A percentile compares a stretch with the other conserved stretches of the same genome.
Conservation (phyloP, 2,797 vertebrate genomes). For the Emys orbicularis region DNA sequence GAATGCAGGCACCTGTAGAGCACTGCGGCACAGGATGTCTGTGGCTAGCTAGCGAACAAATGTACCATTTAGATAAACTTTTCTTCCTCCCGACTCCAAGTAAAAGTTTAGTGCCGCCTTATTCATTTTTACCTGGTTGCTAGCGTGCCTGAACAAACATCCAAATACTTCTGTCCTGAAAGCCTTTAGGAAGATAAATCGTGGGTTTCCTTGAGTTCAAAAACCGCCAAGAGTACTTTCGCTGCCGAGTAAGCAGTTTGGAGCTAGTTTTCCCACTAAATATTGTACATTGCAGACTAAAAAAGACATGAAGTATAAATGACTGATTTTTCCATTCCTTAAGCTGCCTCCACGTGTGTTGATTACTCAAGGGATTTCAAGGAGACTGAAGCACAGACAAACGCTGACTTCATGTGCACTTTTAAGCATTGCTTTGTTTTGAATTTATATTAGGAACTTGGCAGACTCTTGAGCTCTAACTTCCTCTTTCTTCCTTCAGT, state of each 20-base stretch:
- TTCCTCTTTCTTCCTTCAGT: constrained; percentile 68
- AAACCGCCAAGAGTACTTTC: constrained; percentile 11
- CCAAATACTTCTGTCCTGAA: neutral
- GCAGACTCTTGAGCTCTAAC: constrained; percentile 61
- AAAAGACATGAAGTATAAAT: constrained; percentile 74
- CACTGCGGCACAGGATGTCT: neutral
- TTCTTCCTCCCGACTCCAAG: neutral
- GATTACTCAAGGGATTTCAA: constrained; percentile 77
- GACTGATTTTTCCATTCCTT: constrained; percentile 75
- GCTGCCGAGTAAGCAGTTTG: constrained; percentile 49
- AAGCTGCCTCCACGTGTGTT: constrained; percentile 69
- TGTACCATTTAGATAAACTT: neutral
- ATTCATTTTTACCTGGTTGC: neutral
- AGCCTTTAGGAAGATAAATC: neutral
- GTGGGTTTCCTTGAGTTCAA: neutral
- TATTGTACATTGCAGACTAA: constrained; percentile 51
- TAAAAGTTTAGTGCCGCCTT: neutral
- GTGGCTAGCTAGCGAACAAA: neutral
- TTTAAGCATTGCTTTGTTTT: constrained; percentile 73
- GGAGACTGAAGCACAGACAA: constrained; percentile 77
- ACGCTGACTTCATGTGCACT: constrained; percentile 64
- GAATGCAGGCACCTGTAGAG: rapidly evolving
- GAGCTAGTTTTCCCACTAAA: constrained; percentile 63
- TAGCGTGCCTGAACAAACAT: neutral
- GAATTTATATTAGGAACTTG: constrained; percentile 75